phyloP scores from a whole-genome alignment of 2,113 vertebrate genomes.

The Anolis carolinensis region DNA sequence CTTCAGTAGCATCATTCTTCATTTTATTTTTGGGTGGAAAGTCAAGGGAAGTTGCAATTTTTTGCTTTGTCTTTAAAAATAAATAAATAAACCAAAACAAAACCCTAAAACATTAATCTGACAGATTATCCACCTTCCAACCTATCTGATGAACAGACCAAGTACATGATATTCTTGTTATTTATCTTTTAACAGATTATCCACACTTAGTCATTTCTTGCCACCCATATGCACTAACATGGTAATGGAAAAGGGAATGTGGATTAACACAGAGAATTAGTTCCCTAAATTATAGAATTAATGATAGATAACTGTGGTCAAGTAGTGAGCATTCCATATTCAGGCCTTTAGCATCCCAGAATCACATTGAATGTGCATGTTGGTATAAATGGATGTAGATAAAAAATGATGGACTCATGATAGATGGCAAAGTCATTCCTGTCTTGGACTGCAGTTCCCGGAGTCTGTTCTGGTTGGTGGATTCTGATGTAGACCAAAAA shows the following conservation, averaged over 20 bases:
- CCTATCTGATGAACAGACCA: conserved; percentile 54
- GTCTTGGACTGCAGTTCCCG: background rate
- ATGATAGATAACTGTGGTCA: conserved; percentile 18
- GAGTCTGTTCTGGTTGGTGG: background rate
- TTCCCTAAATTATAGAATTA: conserved; percentile 23
- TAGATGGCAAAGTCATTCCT: background rate
- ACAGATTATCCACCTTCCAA: conserved; percentile 52
- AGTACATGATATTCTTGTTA: conserved; percentile 67
- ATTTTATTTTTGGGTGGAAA: too few relatives aligned
- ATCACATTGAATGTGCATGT: too few relatives aligned
- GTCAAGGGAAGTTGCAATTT: background rate
- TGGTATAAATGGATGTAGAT: too few relatives aligned
- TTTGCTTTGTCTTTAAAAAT: conserved; percentile 8
- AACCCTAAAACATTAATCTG: conserved; percentile 58
- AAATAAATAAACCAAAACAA: too few relatives aligned
- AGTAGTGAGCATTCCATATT: background rate
- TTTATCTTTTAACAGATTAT: conserved; percentile 38
- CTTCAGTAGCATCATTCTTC: too few relatives aligned
- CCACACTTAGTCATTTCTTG: conserved; percentile 25
- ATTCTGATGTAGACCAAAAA: too few relatives aligned
- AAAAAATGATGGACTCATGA: too few relatives aligned
- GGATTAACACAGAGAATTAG: conserved; percentile 2
- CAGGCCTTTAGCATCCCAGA: too few relatives aligned
- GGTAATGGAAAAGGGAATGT: background rate
- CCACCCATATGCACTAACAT: conserved; percentile 36